Base-by-base conservation (phyloP, 2,113 vertebrate genomes). In the Trogon surrucura region DNA sequence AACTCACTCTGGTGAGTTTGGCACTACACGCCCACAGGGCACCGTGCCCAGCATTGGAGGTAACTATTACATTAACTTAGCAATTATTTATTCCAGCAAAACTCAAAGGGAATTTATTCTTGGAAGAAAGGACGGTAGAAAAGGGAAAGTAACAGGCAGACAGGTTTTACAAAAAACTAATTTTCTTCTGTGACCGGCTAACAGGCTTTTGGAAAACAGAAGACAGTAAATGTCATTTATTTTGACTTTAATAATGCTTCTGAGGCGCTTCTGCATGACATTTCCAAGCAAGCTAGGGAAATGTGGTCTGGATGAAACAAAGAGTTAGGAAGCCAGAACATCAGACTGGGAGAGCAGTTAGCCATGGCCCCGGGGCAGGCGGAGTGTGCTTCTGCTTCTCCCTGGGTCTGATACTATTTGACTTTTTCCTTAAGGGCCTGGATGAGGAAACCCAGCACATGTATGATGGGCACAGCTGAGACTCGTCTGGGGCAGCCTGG, bases 231-330 rank as follows among this genome's bases (percentile, higher is more conserved):
- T 56, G 81, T 51, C 85, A 73, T 89, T 95, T 93, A 54, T 87
- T 87, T 64, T 89, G 44, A 93, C 91, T 89, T 93, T 75, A 91
- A 80, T 84, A 87, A 85, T 70, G 56, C 82, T 87, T 73, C 65
- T 56, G 70, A 89, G 91, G 65, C 82, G 87, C 79, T 92, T 74
- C 20, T 34, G 71, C 2, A 2, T 92, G 89, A 74, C 79, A 74
- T 74, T 85, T 85, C 79, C 2, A 2, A 90, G 93, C 36, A 8
- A 62, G 70, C 41, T 21, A 2, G 70, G 75, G 70, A 88, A 90
- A 48, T 34, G 9, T 0, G 9, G n/a, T 19, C n/a, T 14, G 74
- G 61, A 65, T 74, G 50, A 70, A 74, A 38, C 56, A 78, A 71
- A 22, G 65, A 61, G 36, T 50, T 18, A 22, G 47, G 85, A 27